These are phyloP conservation scores for Ochropleura leucogaster DNA, from an alignment of 2,888 invertebrate species.

Conservation along the genomic window DNA sequence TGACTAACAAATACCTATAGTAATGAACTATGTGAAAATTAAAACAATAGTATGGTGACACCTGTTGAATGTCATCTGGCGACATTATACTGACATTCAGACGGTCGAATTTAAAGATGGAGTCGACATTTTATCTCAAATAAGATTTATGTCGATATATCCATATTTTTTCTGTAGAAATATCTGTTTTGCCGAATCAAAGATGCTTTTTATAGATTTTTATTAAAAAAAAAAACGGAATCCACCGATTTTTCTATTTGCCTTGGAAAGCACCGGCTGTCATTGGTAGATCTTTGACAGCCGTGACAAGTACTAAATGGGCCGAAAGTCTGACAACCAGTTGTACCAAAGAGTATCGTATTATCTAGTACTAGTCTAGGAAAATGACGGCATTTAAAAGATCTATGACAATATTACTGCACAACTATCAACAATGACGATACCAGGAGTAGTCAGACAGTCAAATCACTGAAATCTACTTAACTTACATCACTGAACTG, in stretches of 20 bases:
- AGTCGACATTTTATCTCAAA: slow-evolving; percentile 18
- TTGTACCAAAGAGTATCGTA: too few species aligned
- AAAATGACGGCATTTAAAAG: background rate
- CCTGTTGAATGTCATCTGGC: slow-evolving; percentile 43
- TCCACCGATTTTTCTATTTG: too few species aligned
- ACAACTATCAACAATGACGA: background rate
- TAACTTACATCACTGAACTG: background rate
- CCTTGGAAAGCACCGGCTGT: too few species aligned
- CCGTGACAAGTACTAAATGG: too few species aligned
- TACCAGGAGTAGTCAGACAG: background rate
- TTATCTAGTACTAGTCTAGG: too few species aligned
- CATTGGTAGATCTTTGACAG: too few species aligned
- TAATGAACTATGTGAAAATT: slow-evolving; percentile 13
- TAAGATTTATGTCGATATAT: slow-evolving; percentile 3
- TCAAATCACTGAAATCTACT: background rate
- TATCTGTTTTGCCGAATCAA: too few species aligned
- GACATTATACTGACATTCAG: slow-evolving; percentile 45
- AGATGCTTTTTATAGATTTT: too few species aligned
- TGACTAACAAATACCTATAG: slow-evolving; percentile 2
- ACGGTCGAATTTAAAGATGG: slow-evolving; percentile 14
- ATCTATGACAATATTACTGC: background rate
- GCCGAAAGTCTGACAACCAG: too few species aligned
- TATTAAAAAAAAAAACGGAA: too few species aligned
- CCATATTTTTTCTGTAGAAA: background rate
- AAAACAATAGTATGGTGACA: slow-evolving; percentile 41